Evolutionary conservation across 2,888 invertebrate species (phyloP), one percentile per base, ranked within the genome.

Genomic region (Furcula furcula): DNA sequence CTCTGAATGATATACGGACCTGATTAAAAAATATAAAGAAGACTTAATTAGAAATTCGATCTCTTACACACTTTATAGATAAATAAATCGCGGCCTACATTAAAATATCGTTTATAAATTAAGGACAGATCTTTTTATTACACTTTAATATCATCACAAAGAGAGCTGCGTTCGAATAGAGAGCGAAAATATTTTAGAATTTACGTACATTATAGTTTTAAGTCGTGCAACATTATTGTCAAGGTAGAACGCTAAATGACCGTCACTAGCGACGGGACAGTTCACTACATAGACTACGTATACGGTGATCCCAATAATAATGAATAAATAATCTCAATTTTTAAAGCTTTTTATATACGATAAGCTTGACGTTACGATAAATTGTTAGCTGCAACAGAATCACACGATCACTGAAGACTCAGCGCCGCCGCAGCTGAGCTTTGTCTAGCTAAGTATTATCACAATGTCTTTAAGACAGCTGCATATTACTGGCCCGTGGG

Each of bases 321-420:
- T 65, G 67, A 75, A 83, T 81, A 85, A 82, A 80, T 87, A 88
- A 88, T 88, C 87, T 88, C 87, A 85, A 83, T 73, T 76, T 73
- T 87, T 82, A 87, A 87, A 83, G 82, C 82, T 82, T 79, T 65
- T 71, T 59, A 73, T 81, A 82, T 79, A 82, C 74, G 65, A 73
- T 71, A 77, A 73, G 70, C 71, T 73, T 75, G 66, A 66, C 64
- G 68, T 63, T 55, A 54, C 46, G 50, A 52, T 45, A 49, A 55
- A 60, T 39, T 40, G 46, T 52, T 60, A 75, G 76, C 73, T 76
- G 77, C 74, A 70, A 68, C 55, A 62, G 59, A 70, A 69, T 69
- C 65, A 65, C 63, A 61, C 53, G 62, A 45, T 49, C 26, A 44
- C 39, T 35, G 48, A 40, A 47, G 40, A 51, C 49, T 48, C 49